Percentiles rank a stretch among this genome's conserved stretches.
These are phyloP conservation scores for Mongoloraphidia duomilia DNA, from an alignment of 2,888 invertebrate species.

Conservation along the genomic window DNA sequence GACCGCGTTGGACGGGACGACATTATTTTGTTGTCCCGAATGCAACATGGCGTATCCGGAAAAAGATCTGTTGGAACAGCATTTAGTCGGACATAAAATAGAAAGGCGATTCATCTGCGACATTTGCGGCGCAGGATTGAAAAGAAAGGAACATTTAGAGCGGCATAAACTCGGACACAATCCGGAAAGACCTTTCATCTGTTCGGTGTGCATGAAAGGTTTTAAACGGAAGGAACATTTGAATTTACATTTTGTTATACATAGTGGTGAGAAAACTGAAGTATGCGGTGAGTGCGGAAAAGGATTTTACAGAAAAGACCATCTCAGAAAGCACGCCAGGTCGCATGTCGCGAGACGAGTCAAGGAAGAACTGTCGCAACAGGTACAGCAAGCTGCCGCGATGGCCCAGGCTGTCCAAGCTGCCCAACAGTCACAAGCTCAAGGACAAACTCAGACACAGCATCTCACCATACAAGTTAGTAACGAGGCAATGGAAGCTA, in stretches of 20 bases:
- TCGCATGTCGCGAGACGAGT: conserved; percentile 63
- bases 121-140: conserved; percentile 61
- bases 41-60: conserved; percentile 72
- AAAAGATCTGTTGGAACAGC: conserved; percentile 63
- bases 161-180: conserved; percentile 68
- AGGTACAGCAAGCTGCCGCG: conserved; percentile 23
- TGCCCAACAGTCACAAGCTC: conserved; percentile 19
- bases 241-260: conserved; percentile 70
- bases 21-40: conserved; percentile 65
- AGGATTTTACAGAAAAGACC: conserved; percentile 67
- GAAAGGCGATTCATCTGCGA: conserved; percentile 66
- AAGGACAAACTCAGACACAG: conserved; percentile 14
- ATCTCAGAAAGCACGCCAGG: conserved; percentile 63
- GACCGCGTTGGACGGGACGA: conserved; percentile 57
- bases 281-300: conserved; percentile 64
- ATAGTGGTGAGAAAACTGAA: conserved; percentile 71
- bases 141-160: conserved; percentile 65
- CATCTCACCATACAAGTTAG: conserved; percentile 12
- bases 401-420: conserved; percentile 16
- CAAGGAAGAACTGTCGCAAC: conserved; percentile 47
- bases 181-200: conserved; percentile 66
- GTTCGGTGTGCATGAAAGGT: conserved; percentile 61
- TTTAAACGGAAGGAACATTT: conserved; percentile 73
- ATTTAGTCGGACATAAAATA: conserved; percentile 63
- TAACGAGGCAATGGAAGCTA: conserved; percentile 7